Base-by-base conservation (phyloP, 2,888 invertebrate genomes). In the Drosophila koepferae region DNA sequence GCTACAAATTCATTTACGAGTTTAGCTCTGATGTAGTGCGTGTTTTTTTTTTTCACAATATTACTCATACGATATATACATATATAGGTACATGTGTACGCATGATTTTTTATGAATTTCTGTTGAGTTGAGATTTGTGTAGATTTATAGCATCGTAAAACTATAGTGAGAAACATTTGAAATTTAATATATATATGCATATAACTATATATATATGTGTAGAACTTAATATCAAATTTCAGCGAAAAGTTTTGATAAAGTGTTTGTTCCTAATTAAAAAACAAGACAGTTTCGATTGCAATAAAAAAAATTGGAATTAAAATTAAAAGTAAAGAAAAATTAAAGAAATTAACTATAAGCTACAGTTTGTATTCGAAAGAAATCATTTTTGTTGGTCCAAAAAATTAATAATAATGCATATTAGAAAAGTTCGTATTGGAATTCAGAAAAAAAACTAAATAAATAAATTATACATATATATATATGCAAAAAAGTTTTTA, bases 211-310 rank as follows among this genome's bases (percentile, higher is more conserved):
- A 51, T 51, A 18, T 34, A 53, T 31, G 9, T 20, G 41, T 55
- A 55, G 55, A 7, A 31, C 31, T 40, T 31, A 40, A 40, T 20
- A 51, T 49, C 31, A 31, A 49, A 60, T 60, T 31, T 60, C 14
- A 60, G 16, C 16, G 31, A 20, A 60, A 60, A 16, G 49, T 49
- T 49, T 49, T 60, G 40, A 49, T 40, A 60, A 40, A 60, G 49
- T 60, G 48, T 49, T 49, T 49, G 60, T 60, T 60, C 60, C 49
- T 60, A 49, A 40, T 48, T 38, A 18, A 16, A 23, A n/a, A 9
- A 18, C 1, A 23, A 28, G 12, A 28, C 38, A 16, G 16, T 48
- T 49, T 31, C 16, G 10, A 31, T 40, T 18, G 18, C 40, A 49
- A 31, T 38, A 31, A 7, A 12, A 38, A 38, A 12, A 38, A 14